A percentile compares a stretch with the other conserved stretches of the same genome.
Evolutionary conservation across 2,113 vertebrate species (phyloP).

Genomic region (Pelecanoides urinatrix): DNA sequence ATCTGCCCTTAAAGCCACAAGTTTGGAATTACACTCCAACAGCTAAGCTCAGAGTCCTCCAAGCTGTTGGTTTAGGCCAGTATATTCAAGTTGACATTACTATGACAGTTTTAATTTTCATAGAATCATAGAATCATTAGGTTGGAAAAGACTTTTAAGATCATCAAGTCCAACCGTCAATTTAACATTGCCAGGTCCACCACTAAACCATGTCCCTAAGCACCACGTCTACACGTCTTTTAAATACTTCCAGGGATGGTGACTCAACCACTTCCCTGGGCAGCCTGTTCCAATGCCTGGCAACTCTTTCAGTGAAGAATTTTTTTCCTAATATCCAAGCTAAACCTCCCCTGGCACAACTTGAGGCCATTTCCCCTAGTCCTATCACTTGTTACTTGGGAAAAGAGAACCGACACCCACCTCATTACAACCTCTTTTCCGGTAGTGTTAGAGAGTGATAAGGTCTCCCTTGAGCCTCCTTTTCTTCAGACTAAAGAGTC

Average conservation of each 20-base stretch:
- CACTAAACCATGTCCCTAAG: not conserved
- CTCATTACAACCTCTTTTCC: not conserved
- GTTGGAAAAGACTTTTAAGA: not conserved
- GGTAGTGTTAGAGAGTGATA: rapidly evolving
- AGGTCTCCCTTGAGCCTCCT: not conserved
- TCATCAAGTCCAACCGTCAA: rapidly evolving
- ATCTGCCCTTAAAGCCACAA: not conserved
- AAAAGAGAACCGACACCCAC: rapidly evolving
- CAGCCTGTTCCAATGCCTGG: not conserved
- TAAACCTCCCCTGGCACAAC: not conserved
- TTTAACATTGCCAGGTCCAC: too few species aligned
- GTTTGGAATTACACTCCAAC: not conserved
- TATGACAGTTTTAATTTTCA: not conserved
- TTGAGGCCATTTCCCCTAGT: not conserved
- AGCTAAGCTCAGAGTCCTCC: not conserved
- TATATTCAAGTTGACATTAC: not conserved
- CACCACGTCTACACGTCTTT: not conserved
- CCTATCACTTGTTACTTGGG: not conserved
- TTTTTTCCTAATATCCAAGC: not conserved
- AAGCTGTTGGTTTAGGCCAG: not conserved
- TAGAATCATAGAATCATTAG: not conserved
- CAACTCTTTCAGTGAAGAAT: not conserved
- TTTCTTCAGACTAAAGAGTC: not conserved
- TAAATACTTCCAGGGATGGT: not conserved
- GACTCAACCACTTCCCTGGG: not conserved